Evolutionary conservation across 2,888 invertebrate species (phyloP).

Genomic region (Tridacna crocea): DNA sequence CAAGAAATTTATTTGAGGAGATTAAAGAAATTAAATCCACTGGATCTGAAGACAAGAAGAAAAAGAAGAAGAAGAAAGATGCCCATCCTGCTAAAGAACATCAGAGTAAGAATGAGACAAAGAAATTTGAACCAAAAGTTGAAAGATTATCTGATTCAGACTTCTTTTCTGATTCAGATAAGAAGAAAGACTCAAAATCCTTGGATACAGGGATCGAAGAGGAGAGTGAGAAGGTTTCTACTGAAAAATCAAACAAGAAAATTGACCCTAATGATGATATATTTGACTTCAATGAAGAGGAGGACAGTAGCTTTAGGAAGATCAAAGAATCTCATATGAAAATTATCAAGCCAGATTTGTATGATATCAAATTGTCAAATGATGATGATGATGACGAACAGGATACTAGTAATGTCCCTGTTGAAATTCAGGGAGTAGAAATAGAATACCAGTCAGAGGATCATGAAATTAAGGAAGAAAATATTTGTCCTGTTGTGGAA

Average conservation of each 20-base stretch:
- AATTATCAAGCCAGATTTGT: constrained; percentile 50
- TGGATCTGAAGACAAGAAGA: constrained; percentile 39
- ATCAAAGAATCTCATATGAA: constrained; percentile 60
- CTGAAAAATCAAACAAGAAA: constrained; percentile 37
- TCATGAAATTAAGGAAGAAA: constrained; percentile 60
- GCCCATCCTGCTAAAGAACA: constrained; percentile 41
- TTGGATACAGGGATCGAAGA: constrained; percentile 55
- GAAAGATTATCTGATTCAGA: constrained; percentile 53
- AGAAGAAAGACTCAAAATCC: constrained; percentile 13
- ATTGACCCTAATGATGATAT: constrained; percentile 52
- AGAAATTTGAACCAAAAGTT: constrained; percentile 27
- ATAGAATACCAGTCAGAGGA: constrained; percentile 55
- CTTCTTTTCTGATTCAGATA: constrained; percentile 60
- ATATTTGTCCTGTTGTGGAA: constrained; percentile 59
- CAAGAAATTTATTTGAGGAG: constrained; percentile 59
- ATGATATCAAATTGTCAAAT: constrained; percentile 36
- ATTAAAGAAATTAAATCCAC: constrained; percentile 52
- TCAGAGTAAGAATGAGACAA: constrained; percentile 41
- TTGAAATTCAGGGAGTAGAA: constrained; percentile 56
- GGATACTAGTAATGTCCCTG: constrained; percentile 42
- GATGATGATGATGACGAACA: constrained; percentile 45
- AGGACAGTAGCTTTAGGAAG: constrained; percentile 52
- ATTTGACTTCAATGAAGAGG: constrained; percentile 66
- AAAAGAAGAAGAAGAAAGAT: constrained; percentile 51
- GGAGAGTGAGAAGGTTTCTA: constrained; percentile 32